Evolutionary conservation across 2,888 invertebrate species (phyloP).

Genomic region (Morpho deidamia): DNA sequence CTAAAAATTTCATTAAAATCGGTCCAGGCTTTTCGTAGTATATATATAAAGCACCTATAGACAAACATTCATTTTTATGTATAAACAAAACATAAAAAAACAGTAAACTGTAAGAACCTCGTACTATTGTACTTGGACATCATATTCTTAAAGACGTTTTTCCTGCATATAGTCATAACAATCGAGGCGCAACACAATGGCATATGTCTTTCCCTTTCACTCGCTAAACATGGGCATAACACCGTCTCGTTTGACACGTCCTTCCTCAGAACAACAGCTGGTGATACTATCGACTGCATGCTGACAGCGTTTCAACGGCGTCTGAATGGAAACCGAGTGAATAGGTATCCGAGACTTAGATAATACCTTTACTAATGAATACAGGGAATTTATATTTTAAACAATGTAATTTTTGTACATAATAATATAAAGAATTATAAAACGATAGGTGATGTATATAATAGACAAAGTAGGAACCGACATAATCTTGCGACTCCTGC

Average conservation of each 20-base stretch:
- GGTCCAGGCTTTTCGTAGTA: no score
- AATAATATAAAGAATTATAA: no score
- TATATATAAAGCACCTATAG: not conserved
- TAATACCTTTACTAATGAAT: constrained; percentile 17
- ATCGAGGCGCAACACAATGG: constrained; percentile 64
- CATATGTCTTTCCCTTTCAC: constrained; percentile 60
- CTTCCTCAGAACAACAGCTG: constrained; percentile 50
- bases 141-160: constrained; percentile 38
- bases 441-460: no score
- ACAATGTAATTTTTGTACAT: no score
- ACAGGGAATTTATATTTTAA: no score
- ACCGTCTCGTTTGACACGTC: constrained; percentile 66
- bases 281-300: constrained; percentile 50
- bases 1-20: no score
- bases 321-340: constrained; percentile 17
- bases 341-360: constrained; percentile 17
- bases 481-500: no score
- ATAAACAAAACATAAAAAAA: not conserved
- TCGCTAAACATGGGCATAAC: constrained; percentile 54
- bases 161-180: constrained; percentile 58
- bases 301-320: constrained; percentile 38
- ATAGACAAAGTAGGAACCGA: no score
- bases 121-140: constrained; percentile 23
- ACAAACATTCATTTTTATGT: not conserved
- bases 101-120: not conserved